phyloP scores from a whole-genome alignment of 2,888 invertebrate genomes.

The Acanthacorydalis orientalis region DNA sequence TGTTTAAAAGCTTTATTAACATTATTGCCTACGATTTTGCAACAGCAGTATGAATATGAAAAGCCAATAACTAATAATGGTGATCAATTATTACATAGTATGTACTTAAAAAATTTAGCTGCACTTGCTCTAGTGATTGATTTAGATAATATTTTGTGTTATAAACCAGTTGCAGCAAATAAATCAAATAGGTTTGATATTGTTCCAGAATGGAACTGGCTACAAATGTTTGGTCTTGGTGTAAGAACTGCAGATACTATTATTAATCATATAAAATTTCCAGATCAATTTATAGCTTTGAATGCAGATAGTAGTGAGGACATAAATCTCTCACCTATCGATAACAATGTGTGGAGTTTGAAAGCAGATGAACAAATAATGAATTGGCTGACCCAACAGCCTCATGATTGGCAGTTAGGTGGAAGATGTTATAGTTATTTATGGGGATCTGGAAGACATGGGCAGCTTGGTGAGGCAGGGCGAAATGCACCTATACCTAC shows the following conservation, averaged over 20 bases:
- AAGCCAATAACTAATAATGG: conserved; percentile 38
- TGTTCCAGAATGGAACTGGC: conserved; percentile 36
- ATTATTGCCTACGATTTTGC: conserved; percentile 31
- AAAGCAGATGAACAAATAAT: conserved; percentile 42
- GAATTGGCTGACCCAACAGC: conserved; percentile 38
- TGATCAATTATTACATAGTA: conserved; percentile 37
- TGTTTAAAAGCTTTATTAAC: conserved; percentile 31
- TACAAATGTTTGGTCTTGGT: conserved; percentile 34
- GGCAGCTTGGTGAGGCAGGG: conserved; percentile 39
- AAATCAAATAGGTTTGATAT: conserved; percentile 19
- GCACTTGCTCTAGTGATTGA: conserved; percentile 34
- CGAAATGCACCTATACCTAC: conserved; percentile 26
- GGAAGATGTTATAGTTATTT: conserved; percentile 40
- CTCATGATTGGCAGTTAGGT: conserved; percentile 47
- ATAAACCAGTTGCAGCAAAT: conserved; percentile 29
- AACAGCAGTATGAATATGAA: conserved; percentile 35
- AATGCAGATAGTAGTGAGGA: conserved; percentile 13
- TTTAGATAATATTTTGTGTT: conserved; percentile 34
- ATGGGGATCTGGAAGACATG: conserved; percentile 46
- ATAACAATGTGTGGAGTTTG: conserved; percentile 35
- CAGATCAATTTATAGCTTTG: conserved; percentile 21
- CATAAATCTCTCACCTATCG: conserved; percentile 15
- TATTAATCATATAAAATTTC: conserved; percentile 28
- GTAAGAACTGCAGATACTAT: conserved; percentile 36
- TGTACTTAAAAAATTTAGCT: conserved; percentile 37